Conservation (phyloP, 2,113 vertebrate genomes). For the Rhegmatorhina hoffmannsi region DNA sequence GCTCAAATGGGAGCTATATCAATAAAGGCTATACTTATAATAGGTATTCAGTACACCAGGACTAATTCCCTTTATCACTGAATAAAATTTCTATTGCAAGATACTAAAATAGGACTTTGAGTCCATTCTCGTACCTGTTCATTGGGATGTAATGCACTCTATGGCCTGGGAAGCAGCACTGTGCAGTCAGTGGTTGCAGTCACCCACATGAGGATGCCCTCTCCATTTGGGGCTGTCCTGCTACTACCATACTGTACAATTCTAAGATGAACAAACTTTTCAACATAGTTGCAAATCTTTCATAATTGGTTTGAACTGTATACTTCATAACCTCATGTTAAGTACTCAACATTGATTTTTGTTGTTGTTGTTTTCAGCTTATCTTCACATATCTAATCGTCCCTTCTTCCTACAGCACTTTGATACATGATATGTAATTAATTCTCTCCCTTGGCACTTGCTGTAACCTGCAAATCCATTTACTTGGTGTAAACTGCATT, state of each 20-base stretch:
- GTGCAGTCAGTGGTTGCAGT: background rate
- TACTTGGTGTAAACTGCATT: background rate
- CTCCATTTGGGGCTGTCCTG: background rate
- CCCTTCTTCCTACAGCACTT: background rate
- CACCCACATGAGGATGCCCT: background rate
- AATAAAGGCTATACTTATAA: background rate
- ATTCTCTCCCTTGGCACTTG: background rate
- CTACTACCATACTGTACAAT: fast-evolving
- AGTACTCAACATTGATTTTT: background rate
- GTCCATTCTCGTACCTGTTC: fast-evolving
- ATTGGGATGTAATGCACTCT: background rate
- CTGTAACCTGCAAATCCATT: background rate
- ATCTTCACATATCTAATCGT: background rate
- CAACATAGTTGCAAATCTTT: background rate
- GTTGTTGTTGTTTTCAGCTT: background rate
- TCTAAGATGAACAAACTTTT: background rate
- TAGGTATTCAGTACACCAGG: too few relatives aligned
- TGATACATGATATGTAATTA: background rate
- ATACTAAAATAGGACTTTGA: background rate
- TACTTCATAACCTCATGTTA: background rate
- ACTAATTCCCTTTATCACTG: background rate
- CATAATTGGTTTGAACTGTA: background rate
- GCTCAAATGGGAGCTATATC: background rate
- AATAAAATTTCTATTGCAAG: background rate
- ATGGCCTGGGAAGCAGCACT: background rate